phyloP scores from a whole-genome alignment of 2,888 invertebrate genomes.

The Nomada lathburiana region DNA sequence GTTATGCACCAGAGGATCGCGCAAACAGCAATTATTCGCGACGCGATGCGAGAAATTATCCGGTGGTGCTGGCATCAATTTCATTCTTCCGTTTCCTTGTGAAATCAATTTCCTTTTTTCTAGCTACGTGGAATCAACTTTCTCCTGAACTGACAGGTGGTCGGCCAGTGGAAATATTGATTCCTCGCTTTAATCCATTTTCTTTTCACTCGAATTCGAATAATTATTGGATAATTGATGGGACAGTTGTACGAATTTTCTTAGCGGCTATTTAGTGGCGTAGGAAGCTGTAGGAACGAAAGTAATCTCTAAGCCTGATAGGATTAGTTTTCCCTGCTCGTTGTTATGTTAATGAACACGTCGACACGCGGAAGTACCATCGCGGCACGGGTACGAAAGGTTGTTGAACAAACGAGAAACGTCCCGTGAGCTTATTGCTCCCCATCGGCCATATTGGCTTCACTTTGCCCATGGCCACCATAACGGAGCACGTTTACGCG shows the following conservation, averaged over 20 bases:
- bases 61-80: conserved; percentile 13
- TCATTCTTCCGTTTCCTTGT: conserved; percentile 32
- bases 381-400: conserved; percentile 48
- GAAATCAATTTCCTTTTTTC: conserved; percentile 17
- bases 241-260: background rate
- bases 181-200: background rate
- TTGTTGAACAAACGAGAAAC: conserved; percentile 59
- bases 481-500: background rate
- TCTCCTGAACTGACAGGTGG: conserved; percentile 35
- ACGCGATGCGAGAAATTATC: conserved; percentile 47
- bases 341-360: conserved; percentile 74
- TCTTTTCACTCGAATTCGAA: background rate
- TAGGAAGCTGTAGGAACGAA: conserved; percentile 65
- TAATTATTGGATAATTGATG: background rate
- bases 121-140: conserved; percentile 9
- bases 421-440: conserved; percentile 23
- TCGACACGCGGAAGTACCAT: conserved; percentile 68
- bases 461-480: background rate
- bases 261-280: background rate
- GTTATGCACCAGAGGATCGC: background rate
- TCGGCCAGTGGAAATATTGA: background rate
- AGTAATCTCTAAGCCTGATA: conserved; percentile 44
- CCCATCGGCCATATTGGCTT: conserved; percentile 2
- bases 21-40: conserved; percentile 50
- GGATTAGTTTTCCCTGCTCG: conserved; percentile 70